Evolutionary conservation across 2,888 invertebrate species (phyloP), one percentile per base, ranked within the genome.

Genomic region (Leptopilina drosophilae): DNA sequence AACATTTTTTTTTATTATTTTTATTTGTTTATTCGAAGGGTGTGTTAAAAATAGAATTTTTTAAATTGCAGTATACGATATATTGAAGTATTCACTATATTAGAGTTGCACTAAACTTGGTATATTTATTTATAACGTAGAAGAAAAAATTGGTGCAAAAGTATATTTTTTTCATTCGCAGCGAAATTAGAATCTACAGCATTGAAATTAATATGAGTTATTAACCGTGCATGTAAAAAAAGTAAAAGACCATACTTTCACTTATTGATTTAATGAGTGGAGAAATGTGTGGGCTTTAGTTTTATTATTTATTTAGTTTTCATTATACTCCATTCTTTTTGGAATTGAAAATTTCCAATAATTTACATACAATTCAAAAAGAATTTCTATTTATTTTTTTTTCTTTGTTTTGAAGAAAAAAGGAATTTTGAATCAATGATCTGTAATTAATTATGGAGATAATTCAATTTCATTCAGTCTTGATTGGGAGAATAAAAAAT

Each of bases 321-420:
- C 20, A 62, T 62, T 62, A 62, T 59, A 15, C 62, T 62, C 9
- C n/a, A n/a, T 15, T 59, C 59, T 42, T 49, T 49, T 49, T 49
- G 11, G 49, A 49, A 49, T 49, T 49, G 49, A 11, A 49, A 62
- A 62, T 62, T 26, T 62, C 15, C 15, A 15, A 20, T 59, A n/a
- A 62, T 62, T 62, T 62, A 7, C 62, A 62, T 62, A 62, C 62
- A 62, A 62, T 62, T 20, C 62, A 62, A 62, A 62, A 59, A 59
- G 6, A 3, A 62, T 9, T 62, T 62, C 20, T 20, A 9, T 20
- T 3, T 15, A 20, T 20, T 1, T 62, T 62, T 62, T 5, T 8
- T 62, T 62, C 5, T n/a, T 20, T 62, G 20, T 7, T 8, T 8
- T 4, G 11, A 15, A n/a, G 15, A 5, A 12, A 20, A 20, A 20